These are phyloP conservation scores for Manacus vitellinus DNA, from an alignment of 2,113 vertebrate species.

Conservation along the genomic window DNA sequence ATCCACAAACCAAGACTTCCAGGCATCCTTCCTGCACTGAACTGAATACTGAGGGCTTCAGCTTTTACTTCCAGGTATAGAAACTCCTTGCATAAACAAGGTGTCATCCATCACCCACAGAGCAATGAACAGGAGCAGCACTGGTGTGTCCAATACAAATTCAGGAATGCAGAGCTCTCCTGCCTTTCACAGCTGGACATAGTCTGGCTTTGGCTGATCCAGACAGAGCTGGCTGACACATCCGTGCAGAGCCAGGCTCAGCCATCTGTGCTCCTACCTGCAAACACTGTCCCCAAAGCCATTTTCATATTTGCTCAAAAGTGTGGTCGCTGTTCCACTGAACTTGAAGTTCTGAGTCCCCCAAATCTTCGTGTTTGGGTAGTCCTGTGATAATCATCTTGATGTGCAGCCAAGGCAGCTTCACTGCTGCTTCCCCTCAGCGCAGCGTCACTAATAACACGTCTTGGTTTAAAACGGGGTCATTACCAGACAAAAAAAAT, in stretches of 20 bases:
- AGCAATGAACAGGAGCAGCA: background rate
- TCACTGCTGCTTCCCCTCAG: background rate
- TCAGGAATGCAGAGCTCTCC: background rate
- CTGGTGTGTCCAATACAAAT: rapidly evolving
- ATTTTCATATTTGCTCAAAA: background rate
- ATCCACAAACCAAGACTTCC: background rate
- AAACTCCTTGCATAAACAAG: background rate
- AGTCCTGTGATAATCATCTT: background rate
- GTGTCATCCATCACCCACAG: background rate
- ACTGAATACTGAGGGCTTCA: background rate
- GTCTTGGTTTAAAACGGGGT: background rate
- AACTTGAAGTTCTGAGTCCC: background rate
- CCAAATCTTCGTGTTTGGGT: background rate
- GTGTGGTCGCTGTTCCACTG: background rate
- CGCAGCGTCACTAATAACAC: background rate
- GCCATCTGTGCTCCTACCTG: background rate
- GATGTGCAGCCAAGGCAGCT: background rate
- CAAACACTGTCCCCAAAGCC: background rate
- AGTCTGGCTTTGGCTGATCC: background rate
- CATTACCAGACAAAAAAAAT: background rate
- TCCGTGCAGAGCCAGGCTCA: background rate
- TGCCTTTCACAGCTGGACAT: background rate
- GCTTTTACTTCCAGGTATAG: background rate
- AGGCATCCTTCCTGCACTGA: background rate
- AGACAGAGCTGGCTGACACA: background rate